Conservation (phyloP, 2,888 invertebrate species). For the Heliconius aoede region DNA sequence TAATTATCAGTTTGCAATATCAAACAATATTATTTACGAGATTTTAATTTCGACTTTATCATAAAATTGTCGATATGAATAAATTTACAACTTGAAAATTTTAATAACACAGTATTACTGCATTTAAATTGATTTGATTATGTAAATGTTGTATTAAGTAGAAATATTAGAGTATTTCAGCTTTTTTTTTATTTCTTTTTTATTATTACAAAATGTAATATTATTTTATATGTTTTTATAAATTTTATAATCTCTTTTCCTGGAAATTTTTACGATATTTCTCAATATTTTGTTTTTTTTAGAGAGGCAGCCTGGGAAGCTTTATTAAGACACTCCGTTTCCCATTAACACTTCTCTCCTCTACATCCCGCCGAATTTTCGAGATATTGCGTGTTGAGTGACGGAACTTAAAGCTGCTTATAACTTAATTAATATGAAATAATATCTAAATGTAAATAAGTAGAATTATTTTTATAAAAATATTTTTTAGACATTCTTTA, state of each 20-base stretch:
- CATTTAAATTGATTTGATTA: conserved; percentile 1
- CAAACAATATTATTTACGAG: conserved; percentile 14
- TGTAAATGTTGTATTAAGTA: conserved; percentile 1
- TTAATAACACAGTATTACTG: not conserved
- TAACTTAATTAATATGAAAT: too few species aligned
- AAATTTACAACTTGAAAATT: conserved; percentile 9
- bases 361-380: too few species aligned
- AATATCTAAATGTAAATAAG: too few species aligned
- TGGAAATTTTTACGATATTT: not conserved
- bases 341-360: too few species aligned
- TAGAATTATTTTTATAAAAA: not conserved
- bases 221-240: not conserved
- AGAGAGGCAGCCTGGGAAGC: too few species aligned
- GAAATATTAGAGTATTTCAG: not conserved
- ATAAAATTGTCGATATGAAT: conserved; percentile 25
- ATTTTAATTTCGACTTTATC: conserved; percentile 13
- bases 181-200: not conserved
- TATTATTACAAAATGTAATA: not conserved
- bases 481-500: not conserved
- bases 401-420: too few species aligned
- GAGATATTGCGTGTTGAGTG: too few species aligned
- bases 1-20: conserved; percentile 9
- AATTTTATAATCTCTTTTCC: not conserved
- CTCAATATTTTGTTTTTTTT: not conserved
- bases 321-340: too few species aligned